Base-by-base conservation (phyloP, 2,797 vertebrate genomes). In the Halcyon smyrnensis region DNA sequence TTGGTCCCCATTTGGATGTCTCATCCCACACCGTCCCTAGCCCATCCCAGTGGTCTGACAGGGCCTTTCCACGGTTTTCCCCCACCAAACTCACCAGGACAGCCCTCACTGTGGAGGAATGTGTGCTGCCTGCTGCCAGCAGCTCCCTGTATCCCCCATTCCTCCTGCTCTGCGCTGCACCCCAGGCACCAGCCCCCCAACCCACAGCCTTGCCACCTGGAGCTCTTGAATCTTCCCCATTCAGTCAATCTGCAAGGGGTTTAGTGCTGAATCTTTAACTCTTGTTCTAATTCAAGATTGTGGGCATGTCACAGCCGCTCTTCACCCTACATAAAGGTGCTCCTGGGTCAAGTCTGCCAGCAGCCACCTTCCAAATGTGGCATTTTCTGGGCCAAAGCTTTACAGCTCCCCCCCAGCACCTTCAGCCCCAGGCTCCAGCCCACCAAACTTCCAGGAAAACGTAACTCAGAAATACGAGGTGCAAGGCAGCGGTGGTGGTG, bases 1-100 rank as follows among this genome's bases (percentile, higher is more conserved):
- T 67, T 1, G 0, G 21, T 54, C 5, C 15, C 15, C 20, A 8
- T 1, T 2, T 18, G 62, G 56, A 4, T 20, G 11, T 30, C n/a
- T 57, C 17, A 13, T 32, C 41, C 50, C 28, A 15, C 15, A 6
- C 21, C 28, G 12, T n/a, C 37, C n/a, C 43, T 24, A 21, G 20
- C 43, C 41, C 1, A 1, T 43, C 53, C 21, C 2, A 1, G 36
- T 11, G 14, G 24, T 16, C 39, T 32, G 70, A 36, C 6, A 76
- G 25, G 43, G 23, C 11, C n/a, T 15, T 36, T 28, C 28, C 34
- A 21, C 2, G 0, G 12, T 43, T 20, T 4, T 14, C 24, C 39
- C 12, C 8, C 37, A 5, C 41, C 45, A 56, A 21, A 60, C 46
- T 63, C 50, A 30, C n/a, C 4, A 1, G 21, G 11, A 6, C 41